Base-by-base conservation (phyloP, 2,888 invertebrate species). In the Augiades crinisus region DNA sequence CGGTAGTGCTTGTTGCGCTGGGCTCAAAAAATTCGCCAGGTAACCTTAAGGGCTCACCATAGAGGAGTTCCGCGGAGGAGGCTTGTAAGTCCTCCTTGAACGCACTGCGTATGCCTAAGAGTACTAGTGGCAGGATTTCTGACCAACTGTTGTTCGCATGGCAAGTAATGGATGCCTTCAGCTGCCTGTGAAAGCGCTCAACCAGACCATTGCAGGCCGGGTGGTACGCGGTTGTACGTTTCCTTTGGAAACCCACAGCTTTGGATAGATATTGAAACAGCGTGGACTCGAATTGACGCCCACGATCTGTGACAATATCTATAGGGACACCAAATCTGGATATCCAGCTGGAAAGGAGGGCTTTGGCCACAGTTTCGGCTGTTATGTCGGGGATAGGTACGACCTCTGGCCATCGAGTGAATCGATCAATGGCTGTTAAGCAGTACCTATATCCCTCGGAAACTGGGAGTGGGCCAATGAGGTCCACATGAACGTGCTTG, bases 391-490 rank as follows among this genome's bases (percentile, higher is more conserved):
- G 6, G 0, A 79, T 27, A 0, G 80, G 78, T 14, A 50, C 22
- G 14, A 50, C 56, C 30, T 58, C 59, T 36, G 76, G 70, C 81
- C 81, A 81, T 4, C 78, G 61, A 0, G 79, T 74, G 41, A 65
- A 67, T 0, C 73, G 58, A 56, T 66, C 66, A 33, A 63, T 49
- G 6, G 56, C 43, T 1, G 66, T 68, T 8, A 68, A 59, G 52
- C 64, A 65, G 40, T 65, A 67, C 7, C 55, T 56, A 46, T 47
- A 56, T 1, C 52, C 55, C 21, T 47, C 27, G 12, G 54, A 66
- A 0, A 52, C 2, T 0, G 62, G 59, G 27, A 67, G 21, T 0
- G 67, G 67, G 0, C 64, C 65, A 1, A 66, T 51, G 0, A 63
- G 8, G 38, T 84, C 78, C 0, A 61, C 37, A 41, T 78, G 70